phyloP scores from a whole-genome alignment of 1,140 invertebrate species.

The Drosophila pallidifrons region DNA sequence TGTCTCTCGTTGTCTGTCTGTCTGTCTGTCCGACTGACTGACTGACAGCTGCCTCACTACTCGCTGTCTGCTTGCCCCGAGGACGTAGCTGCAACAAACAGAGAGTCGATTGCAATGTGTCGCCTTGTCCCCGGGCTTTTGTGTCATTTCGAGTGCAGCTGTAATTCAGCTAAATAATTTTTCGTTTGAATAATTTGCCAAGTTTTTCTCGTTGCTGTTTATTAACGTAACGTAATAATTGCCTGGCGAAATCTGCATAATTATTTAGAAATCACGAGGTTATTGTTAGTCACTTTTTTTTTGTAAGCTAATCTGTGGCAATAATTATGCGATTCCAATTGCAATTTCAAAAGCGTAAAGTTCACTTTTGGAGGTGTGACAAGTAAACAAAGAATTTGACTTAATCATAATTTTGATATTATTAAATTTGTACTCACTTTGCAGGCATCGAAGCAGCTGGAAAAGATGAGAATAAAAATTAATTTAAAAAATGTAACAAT shows the following conservation, averaged over 20 bases:
- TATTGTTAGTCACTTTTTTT: conserved; percentile 58
- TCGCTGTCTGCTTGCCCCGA: conserved; percentile 42
- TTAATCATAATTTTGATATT: background rate
- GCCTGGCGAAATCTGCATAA: conserved; percentile 76
- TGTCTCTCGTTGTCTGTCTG: conserved; percentile 1
- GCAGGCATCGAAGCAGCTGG: background rate
- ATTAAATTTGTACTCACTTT: background rate
- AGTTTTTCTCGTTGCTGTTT: conserved; percentile 50
- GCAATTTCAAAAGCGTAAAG: conserved; percentile 11
- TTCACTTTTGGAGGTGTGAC: conserved; percentile 11
- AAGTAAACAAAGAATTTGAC: background rate
- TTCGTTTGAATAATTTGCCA: conserved; percentile 79
- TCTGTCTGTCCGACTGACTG: conserved; percentile 18
- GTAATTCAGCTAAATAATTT: conserved; percentile 66
- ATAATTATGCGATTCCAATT: conserved; percentile 11
- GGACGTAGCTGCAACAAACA: conserved; percentile 37
- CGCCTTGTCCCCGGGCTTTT: conserved; percentile 58
- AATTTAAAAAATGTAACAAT: background rate
- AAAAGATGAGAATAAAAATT: background rate
- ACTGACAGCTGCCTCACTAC: conserved; percentile 9
- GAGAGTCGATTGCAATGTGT: conserved; percentile 49
- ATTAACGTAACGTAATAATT: conserved; percentile 76
- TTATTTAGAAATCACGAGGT: conserved; percentile 82
- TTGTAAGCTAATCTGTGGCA: conserved; percentile 45
- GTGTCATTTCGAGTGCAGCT: conserved; percentile 75